Evolutionary conservation across 2,113 vertebrate genomes (phyloP), one percentile per base, ranked within the genome.

Genomic region (Triplophysa siluroides): DNA sequence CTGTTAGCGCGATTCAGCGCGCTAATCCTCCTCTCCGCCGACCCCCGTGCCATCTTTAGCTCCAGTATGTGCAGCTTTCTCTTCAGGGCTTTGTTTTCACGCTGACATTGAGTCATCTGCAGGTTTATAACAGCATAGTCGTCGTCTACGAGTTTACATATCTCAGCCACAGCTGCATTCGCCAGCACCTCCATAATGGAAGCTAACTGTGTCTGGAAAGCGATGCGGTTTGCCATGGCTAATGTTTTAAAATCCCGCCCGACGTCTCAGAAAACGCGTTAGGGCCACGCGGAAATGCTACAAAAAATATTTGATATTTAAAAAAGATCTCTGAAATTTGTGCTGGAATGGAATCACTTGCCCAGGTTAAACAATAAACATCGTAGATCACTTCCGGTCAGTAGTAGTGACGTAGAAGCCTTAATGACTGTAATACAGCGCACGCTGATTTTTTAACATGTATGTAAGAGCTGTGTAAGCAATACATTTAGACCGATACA

Each of bases 131-230:
- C 87, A 16, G 92, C 91, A 12, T 90, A 92, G 56, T 92, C 92
- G 41, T 93, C 92, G 84, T 93, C 92, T 52, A 93, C 90, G 50
- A 93, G 88, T 52, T 92, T 92, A 14, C 92, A 93, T 75, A 93
- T 93, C 81, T 93, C 92, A 11, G 91, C 91, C 78, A 93, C 92
- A 0, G 92, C 92, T 0, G 91, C 91, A 29, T 93, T 93, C 3
- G 91, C 92, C n/a, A 93, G 83, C 1, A 92, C 92, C 90, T 93
- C 92, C 92, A 93, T 93, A 82, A 93, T 92, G 88, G 92, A 93
- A 74, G 92, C 92, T 60, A 93, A 81, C 89, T 93, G 92, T 14
- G 92, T 91, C 84, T 93, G 92, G 54, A 93, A 92, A 77, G 92
- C 90, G 52, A 91, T 84, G 2, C 91, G 90, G 80, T 71, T 83